Conservation (phyloP, 2,797 vertebrate species). For the Coregonus ussuriensis region DNA sequence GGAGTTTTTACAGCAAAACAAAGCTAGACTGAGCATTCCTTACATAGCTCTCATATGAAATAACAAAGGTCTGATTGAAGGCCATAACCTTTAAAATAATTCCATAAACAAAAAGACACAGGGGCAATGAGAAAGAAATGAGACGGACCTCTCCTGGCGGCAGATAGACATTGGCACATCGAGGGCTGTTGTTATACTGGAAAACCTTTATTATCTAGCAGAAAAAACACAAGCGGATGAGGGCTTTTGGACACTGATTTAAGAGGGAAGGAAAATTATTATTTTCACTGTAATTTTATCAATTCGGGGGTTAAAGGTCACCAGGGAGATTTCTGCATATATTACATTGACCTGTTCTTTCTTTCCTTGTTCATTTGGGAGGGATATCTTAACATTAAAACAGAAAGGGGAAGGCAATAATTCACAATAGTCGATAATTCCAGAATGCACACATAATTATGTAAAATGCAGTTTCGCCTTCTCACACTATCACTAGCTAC, state of each 20-base stretch:
- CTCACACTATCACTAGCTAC: not conserved
- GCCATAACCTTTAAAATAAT: not conserved
- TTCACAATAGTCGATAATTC: not conserved
- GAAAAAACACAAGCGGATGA: slow-evolving; percentile 63
- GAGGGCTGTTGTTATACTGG: slow-evolving; percentile 82
- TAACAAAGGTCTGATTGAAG: not conserved
- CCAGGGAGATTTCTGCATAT: not conserved
- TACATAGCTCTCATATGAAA: not conserved
- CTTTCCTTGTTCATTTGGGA: not conserved
- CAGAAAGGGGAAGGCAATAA: not conserved
- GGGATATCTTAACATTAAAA: not conserved
- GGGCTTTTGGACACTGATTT: slow-evolving; percentile 59
- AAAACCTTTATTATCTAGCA: slow-evolving; percentile 84
- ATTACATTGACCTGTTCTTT: not conserved
- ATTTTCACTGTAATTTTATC: too few relatives aligned
- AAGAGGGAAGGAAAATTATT: slow-evolving; percentile 37
- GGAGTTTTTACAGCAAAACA: not conserved
- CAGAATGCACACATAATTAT: not conserved
- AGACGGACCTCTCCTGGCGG: slow-evolving; percentile 81
- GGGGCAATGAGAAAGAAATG: slow-evolving; percentile 68
- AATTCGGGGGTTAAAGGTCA: not conserved
- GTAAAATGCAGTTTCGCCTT: not conserved
- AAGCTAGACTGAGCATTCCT: not conserved
- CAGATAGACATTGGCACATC: slow-evolving; percentile 78
- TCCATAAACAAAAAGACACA: slow-evolving; percentile 40